Conservation (phyloP, 2,888 invertebrate species). For the Ectemnius continuus region DNA sequence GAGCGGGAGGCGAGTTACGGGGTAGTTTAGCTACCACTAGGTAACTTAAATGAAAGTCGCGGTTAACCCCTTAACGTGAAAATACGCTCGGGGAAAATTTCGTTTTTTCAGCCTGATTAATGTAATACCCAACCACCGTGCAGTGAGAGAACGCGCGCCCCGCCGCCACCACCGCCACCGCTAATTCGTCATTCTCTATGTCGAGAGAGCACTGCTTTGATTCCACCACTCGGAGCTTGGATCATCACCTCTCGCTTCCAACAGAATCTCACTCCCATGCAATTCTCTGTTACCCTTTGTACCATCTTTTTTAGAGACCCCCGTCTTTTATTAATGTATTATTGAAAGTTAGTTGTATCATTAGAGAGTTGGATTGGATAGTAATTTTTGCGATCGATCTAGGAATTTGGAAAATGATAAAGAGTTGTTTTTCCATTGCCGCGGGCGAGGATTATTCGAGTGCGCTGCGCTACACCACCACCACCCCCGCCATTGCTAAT, state of each 20-base stretch:
- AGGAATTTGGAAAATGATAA: too few relatives aligned
- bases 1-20: constrained; percentile 55
- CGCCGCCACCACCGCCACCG: too few relatives aligned
- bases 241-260: background rate
- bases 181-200: constrained; percentile 61
- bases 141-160: constrained; percentile 28
- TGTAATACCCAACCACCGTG: constrained; percentile 62
- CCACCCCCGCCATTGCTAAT: background rate
- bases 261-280: too few relatives aligned
- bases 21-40: constrained; percentile 68
- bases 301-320: too few relatives aligned
- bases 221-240: constrained; percentile 4
- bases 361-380: too few relatives aligned
- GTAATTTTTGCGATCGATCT: too few relatives aligned
- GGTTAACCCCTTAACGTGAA: constrained; percentile 66
- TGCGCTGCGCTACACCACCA: too few relatives aligned
- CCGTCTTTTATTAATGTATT: too few relatives aligned
- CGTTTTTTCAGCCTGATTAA: constrained; percentile 70
- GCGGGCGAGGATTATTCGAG: background rate
- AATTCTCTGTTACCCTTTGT: too few relatives aligned
- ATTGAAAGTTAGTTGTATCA: too few relatives aligned
- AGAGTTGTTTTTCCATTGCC: too few relatives aligned
- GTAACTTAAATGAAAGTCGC: constrained; percentile 69
- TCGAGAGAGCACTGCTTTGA: constrained; percentile 38
- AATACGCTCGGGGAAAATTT: constrained; percentile 69